A percentile compares a stretch with the other conserved stretches of the same genome.
These are phyloP conservation scores for Prionailurus bengalensis DNA, from an alignment of 2,113 vertebrate genomes.

Conservation along the genomic window DNA sequence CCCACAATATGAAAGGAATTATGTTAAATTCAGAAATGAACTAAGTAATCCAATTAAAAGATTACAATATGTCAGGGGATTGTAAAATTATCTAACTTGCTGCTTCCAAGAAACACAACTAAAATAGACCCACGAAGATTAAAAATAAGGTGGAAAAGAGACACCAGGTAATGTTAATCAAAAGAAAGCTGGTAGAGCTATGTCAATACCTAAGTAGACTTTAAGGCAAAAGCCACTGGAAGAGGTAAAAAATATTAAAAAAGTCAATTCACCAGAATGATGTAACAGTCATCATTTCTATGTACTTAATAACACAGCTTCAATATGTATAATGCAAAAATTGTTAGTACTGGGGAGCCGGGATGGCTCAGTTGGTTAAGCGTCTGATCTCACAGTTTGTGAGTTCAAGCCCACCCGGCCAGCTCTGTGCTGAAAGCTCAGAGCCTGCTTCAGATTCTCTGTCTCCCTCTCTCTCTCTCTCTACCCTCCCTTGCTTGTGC, in stretches of 20 bases:
- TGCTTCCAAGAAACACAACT: constrained; percentile 26
- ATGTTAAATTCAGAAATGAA: constrained; percentile 54
- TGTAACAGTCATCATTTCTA: constrained; percentile 16
- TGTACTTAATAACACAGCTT: not conserved
- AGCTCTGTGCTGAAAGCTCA: too few relatives aligned
- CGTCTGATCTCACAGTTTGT: too few relatives aligned
- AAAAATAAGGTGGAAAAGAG: not conserved
- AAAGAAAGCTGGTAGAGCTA: constrained; percentile 21
- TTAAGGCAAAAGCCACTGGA: not conserved
- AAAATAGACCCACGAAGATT: constrained; percentile 36
- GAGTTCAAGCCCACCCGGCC: too few relatives aligned
- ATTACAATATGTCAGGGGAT: not conserved
- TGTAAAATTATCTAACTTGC: constrained; percentile 16
- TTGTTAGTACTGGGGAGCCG: not conserved
- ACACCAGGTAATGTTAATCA: constrained; percentile 5
- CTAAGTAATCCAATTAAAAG: constrained; percentile 9
- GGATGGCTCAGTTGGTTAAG: too few relatives aligned
- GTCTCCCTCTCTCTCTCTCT: too few relatives aligned
- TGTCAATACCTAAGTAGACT: not conserved
- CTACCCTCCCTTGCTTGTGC: too few relatives aligned
- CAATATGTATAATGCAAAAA: constrained; percentile 18
- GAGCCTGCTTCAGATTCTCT: too few relatives aligned
- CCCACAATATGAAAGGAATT: not conserved
- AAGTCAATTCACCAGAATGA: not conserved
- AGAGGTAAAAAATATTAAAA: constrained; percentile 22